Evolutionary conservation across 2,888 invertebrate species (phyloP), one percentile per base, ranked within the genome.

Genomic region (Serripes groenlandicus): DNA sequence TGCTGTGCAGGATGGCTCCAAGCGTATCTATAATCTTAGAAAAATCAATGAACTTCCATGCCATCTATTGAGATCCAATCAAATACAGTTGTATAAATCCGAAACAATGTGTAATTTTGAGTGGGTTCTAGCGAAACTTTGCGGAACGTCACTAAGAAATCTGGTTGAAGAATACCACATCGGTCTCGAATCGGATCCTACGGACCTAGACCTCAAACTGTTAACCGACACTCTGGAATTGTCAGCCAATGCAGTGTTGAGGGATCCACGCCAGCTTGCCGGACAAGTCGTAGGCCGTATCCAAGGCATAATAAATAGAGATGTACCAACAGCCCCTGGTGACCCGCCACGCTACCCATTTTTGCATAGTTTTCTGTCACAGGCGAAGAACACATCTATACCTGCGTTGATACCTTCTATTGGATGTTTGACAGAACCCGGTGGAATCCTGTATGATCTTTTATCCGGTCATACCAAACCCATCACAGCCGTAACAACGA

Each of bases 21-120:
- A 83, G 37, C 74, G 88, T 42, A 85, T 90, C 30, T 97, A 96
- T 95, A 97, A 98, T 95, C 96, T 96, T 68, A 95, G 98, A 91
- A 97, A 97, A 95, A 96, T 97, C 83, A 97, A 97, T 93, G 98
- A 98, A 94, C 95, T 98, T 69, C 97, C 98, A 64, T 97, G 96
- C 95, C 97, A 97, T 92, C 96, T 96, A 93, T 96, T 96, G 93
- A 96, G 96, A 89, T 90, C 93, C 94, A 95, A 90, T 95, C 96
- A 90, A 84, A 84, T 84, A 34, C 96, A 91, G 4, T 75, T 83
- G 23, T 96, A 97, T 77, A 96, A 96, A 87, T 96, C 96, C 72
- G 95, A 96, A 26, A 97, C 97, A 93, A 96, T 98, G 93, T 97
- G 96, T 74, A 96, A 97, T 92, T 95, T 97, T 37, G 96, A 96